These are phyloP conservation scores for Tetramorium simillimum DNA, from an alignment of 1,140 invertebrate genomes.

Conservation along the genomic window DNA sequence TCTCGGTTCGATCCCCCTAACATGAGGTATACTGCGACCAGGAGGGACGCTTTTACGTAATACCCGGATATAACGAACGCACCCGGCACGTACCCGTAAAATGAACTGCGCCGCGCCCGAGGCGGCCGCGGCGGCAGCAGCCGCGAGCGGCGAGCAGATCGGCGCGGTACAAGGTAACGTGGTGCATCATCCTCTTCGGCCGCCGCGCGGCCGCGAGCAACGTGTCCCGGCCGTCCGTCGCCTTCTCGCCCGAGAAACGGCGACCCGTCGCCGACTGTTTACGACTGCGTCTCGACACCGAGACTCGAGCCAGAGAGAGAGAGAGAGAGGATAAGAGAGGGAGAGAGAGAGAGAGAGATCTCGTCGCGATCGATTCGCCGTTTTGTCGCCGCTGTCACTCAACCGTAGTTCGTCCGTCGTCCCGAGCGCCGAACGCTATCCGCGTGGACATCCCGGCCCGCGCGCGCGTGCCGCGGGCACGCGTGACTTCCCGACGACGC, in stretches of 20 bases:
- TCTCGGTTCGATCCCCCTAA: conserved; percentile 49
- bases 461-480: neutral
- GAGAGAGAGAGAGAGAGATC: neutral
- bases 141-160: conserved; percentile 27
- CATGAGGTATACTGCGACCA: conserved; percentile 56
- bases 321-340: neutral
- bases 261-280: conserved; percentile 32
- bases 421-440: neutral
- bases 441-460: neutral
- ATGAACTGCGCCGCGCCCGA: conserved; percentile 55
- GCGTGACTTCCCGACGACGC: neutral
- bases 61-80: conserved; percentile 46
- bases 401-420: neutral
- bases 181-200: neutral
- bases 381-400: conserved; percentile 44
- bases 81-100: conserved; percentile 23
- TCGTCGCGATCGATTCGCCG: conserved; percentile 63
- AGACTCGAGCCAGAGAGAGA: neutral
- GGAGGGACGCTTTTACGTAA: conserved; percentile 65
- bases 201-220: neutral
- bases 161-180: conserved; percentile 67
- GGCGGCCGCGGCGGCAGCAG: conserved; percentile 7
- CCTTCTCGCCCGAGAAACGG: neutral
- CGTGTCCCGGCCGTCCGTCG: neutral
- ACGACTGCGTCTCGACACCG: conserved; percentile 41